A percentile compares a stretch with the other conserved stretches of the same genome.
Conservation (phyloP, 2,888 invertebrate species). For the Plusia festucae region DNA sequence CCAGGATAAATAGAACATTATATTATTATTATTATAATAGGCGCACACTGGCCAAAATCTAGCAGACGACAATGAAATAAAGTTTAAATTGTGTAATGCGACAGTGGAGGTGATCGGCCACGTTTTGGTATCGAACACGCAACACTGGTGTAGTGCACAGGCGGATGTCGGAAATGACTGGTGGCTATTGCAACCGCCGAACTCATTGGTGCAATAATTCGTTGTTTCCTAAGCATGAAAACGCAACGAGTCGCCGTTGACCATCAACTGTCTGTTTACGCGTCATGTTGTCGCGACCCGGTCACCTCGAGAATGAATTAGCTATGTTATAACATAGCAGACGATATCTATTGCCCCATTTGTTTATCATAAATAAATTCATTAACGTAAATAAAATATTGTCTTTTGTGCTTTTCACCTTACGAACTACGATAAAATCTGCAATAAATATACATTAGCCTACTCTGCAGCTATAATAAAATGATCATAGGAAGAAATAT, state of each 20-base stretch:
- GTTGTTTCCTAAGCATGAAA: constrained; percentile 14
- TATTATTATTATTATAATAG: constrained; percentile 20
- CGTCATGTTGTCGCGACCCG: constrained; percentile 2
- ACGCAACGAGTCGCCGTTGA: constrained; percentile 22
- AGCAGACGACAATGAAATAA: constrained; percentile 38
- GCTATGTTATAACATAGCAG: constrained; percentile 35
- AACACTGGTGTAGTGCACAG: constrained; percentile 34
- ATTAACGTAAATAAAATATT: constrained; percentile 80
- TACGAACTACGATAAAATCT: constrained; percentile 76
- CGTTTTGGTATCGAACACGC: constrained; percentile 38
- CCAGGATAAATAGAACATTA: constrained; percentile 6
- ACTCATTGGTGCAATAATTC: constrained; percentile 14
- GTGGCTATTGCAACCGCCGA: constrained; percentile 44
- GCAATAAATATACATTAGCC: constrained; percentile 84
- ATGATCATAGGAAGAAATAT: constrained; percentile 66
- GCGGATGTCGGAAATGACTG: constrained; percentile 40
- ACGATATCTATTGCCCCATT: constrained; percentile 73
- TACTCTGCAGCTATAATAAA: constrained; percentile 72
- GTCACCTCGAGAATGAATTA: constrained; percentile 25
- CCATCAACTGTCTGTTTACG: constrained; percentile 8
- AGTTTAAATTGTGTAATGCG: constrained; percentile 33
- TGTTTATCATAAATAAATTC: constrained; percentile 77
- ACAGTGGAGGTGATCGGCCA: constrained; percentile 34
- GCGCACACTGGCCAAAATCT: constrained; percentile 27
- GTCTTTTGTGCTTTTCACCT: constrained; percentile 85